These are phyloP conservation scores for Paramormyrops hopkinsi DNA, from an alignment of 2,797 vertebrate genomes.

Conservation along the genomic window DNA sequence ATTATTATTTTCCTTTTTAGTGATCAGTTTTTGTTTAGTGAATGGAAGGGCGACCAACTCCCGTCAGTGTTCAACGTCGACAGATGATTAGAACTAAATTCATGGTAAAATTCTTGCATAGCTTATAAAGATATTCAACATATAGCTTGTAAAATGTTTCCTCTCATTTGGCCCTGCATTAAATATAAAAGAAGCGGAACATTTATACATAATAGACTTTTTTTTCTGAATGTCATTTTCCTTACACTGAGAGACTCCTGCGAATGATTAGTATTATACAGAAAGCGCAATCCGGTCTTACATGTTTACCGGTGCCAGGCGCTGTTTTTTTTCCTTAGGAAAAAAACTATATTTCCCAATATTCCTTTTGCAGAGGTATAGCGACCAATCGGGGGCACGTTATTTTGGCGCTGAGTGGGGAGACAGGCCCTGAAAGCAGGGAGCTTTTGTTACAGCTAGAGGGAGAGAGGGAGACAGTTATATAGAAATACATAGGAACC, in stretches of 20 bases:
- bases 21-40: background rate
- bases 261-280: background rate
- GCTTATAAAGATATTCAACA: background rate
- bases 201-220: background rate
- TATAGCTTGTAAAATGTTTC: background rate
- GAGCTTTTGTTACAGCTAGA: slow-evolving; percentile 61
- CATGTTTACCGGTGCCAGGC: background rate
- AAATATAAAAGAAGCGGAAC: background rate
- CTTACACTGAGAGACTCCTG: background rate
- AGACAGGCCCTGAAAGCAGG: slow-evolving; percentile 48
- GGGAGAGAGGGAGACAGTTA: slow-evolving; percentile 52
- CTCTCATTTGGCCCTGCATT: background rate
- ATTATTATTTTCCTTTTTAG: background rate
- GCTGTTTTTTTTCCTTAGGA: background rate
- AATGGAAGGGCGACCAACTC: background rate
- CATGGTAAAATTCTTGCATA: background rate
- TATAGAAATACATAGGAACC: slow-evolving; percentile 43
- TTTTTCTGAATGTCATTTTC: background rate
- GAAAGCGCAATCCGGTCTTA: background rate
- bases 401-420: slow-evolving; percentile 63
- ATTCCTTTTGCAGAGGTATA: slow-evolving; percentile 43
- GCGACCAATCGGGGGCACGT: slow-evolving; percentile 50
- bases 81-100: background rate
- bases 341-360: slow-evolving; percentile 66
- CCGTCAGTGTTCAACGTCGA: background rate